Base-by-base conservation (phyloP, 2,113 vertebrate genomes). In the Paedocypris sp. region DNA sequence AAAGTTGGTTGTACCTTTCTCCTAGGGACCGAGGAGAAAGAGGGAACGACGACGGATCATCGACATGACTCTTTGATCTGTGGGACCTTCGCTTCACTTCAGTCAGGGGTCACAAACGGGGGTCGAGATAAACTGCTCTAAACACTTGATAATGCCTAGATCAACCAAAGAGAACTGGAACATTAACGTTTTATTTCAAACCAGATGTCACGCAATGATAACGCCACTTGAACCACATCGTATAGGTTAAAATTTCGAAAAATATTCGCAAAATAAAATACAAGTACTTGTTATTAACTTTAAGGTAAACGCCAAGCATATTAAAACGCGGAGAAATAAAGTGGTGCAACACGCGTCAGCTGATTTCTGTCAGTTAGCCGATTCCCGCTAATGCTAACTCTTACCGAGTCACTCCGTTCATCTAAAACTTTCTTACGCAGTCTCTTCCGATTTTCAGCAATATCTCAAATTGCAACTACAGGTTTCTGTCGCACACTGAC, bases 331-430 rank as follows among this genome's bases (percentile, higher is more conserved):
- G 26, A 11, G 20, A 20, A 7, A 22, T 3, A 5, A 22, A 0
- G 1, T 31, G 53, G 11, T 9, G 38, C 6, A 57, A 57, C 39
- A 43, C 54, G 5, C 3, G 26, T 57, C 38, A 57, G 53, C 26
- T 58, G 54, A 32, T 31, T 43, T 43, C 25, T 58, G 39, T 58
- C 38, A 58, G 38, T 45, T 58, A 58, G 54, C 54, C 38, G 54
- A n/a, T n/a, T n/a, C n/a, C n/a, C n/a, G n/a, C 38, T 20, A 6
- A 32, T 10, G 54, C 54, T 45, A 58, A 32, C 28, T n/a, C 4
- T 58, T 6, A 31, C 26, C 39, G 28, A 29, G 28, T 5, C 1
- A 22, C 6, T 6, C 11, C 4, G 6, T 2, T 12, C 18, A 19
- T 4, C 5, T 7, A 22, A 6, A 58, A 10, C 10, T 31, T 32